Evolutionary conservation across 2,797 vertebrate species (phyloP).

Genomic region (Betta splendens): DNA sequence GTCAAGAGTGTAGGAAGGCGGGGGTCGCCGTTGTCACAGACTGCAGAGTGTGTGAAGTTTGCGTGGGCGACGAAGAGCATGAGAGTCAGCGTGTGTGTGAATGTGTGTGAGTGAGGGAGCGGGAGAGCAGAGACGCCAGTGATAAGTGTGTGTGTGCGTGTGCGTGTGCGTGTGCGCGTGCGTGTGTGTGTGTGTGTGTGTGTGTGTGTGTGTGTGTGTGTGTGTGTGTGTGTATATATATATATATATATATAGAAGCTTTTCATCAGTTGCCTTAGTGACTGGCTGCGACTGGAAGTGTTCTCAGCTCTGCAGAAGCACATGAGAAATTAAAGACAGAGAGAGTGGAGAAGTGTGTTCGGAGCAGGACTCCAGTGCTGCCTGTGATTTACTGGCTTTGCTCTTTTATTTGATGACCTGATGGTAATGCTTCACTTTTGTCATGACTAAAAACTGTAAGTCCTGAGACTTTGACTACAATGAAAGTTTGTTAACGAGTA

Average conservation of each 20-base stretch:
- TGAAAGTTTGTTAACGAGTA: too few relatives aligned
- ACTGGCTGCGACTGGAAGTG: slow-evolving; percentile 59
- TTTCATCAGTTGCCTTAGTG: slow-evolving; percentile 75
- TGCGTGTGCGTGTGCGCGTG: slow-evolving; percentile 46
- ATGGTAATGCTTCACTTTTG: not conserved
- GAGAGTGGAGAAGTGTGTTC: slow-evolving; percentile 8
- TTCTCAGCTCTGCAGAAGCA: slow-evolving; percentile 33
- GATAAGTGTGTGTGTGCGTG: slow-evolving; percentile 50
- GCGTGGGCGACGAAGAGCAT: slow-evolving; percentile 47
- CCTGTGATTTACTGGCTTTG: slow-evolving; percentile 17
- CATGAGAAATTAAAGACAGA: slow-evolving; percentile 9
- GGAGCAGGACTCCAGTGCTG: slow-evolving; percentile 3
- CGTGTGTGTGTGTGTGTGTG: slow-evolving; percentile 16
- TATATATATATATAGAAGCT: slow-evolving; percentile 72
- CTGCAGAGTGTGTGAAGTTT: slow-evolving; percentile 55
- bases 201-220: slow-evolving; percentile 38
- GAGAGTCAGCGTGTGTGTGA: slow-evolving; percentile 20
- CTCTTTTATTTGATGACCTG: not conserved
- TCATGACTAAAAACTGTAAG: not conserved
- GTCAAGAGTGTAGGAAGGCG: slow-evolving; percentile 46
- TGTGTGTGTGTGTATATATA: too few relatives aligned
- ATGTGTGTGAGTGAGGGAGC: slow-evolving; percentile 19
- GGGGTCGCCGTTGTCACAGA: slow-evolving; percentile 50
- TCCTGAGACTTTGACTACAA: too few relatives aligned
- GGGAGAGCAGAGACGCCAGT: slow-evolving; percentile 43